These are phyloP conservation scores for Rhizomys pruinosus DNA, from an alignment of 2,113 vertebrate genomes.

Conservation along the genomic window DNA sequence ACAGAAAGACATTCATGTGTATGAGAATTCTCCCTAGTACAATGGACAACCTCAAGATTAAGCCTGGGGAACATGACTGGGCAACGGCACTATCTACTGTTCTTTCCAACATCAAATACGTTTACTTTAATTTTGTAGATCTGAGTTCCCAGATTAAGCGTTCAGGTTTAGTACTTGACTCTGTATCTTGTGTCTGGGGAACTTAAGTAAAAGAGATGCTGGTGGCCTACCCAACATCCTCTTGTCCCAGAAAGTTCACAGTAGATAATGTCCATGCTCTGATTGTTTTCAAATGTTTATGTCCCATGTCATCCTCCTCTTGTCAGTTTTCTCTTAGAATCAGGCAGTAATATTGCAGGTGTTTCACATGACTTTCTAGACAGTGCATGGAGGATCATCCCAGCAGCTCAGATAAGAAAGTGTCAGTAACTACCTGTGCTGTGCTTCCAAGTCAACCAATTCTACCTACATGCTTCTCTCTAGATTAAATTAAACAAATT, in stretches of 20 bases:
- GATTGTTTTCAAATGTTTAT: not conserved
- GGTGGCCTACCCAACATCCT: not conserved
- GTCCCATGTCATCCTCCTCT: slow-evolving; percentile 4
- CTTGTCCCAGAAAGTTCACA: not conserved
- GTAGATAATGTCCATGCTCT: not conserved
- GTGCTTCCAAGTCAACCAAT: slow-evolving; percentile 23
- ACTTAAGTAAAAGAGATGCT: not conserved
- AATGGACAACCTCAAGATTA: not conserved
- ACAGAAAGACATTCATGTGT: not conserved
- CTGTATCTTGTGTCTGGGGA: not conserved
- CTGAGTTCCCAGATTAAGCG: not conserved
- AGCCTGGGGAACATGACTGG: no score
- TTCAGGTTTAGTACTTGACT: not conserved
- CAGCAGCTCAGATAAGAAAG: not conserved
- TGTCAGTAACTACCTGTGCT: not conserved
- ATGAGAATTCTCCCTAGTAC: not conserved
- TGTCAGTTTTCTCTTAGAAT: not conserved
- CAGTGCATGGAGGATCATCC: not conserved
- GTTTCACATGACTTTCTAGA: not conserved
- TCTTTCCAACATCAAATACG: not conserved
- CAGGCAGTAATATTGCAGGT: not conserved
- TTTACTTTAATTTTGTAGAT: not conserved
- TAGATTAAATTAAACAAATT: not conserved
- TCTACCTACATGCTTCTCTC: not conserved
- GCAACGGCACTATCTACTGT: not conserved